These are phyloP conservation scores for Poliocrania exsul DNA, from an alignment of 2,797 vertebrate genomes.

Conservation along the genomic window DNA sequence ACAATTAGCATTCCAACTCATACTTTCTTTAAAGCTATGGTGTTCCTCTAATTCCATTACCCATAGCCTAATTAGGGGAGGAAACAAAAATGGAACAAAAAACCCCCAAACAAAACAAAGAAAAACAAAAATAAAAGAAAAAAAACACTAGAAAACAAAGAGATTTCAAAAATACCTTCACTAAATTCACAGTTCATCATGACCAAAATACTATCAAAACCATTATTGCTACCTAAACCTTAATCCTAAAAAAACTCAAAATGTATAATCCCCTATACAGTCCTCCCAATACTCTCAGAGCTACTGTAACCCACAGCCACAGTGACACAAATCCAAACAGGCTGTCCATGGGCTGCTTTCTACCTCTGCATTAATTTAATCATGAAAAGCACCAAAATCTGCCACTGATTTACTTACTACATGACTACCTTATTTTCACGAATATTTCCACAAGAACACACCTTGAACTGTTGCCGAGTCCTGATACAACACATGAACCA, in stretches of 20 bases:
- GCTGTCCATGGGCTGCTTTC: neutral
- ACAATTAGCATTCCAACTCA: conserved; percentile 39
- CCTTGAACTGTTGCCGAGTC: neutral
- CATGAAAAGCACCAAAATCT: neutral
- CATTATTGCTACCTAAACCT: neutral
- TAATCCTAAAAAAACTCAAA: neutral
- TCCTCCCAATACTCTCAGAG: neutral
- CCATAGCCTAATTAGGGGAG: neutral
- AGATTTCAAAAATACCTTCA: neutral
- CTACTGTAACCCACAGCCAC: neutral
- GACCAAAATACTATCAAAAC: neutral
- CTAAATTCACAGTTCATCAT: neutral
- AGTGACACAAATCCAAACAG: neutral
- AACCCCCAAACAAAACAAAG: too few species aligned
- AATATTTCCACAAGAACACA: neutral
- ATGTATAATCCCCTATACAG: neutral
- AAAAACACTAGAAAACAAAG: neutral
- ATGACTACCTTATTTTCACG: neutral
- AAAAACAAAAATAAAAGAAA: neutral
- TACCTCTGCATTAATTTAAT: neutral
- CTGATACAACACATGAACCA: neutral
- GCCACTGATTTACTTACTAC: neutral
- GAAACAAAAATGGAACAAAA: neutral
- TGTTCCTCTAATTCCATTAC: neutral
- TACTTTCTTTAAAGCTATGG: conserved; percentile 14